Conservation (phyloP, 2,113 vertebrate species). For the Odontophorus gujanensis region DNA sequence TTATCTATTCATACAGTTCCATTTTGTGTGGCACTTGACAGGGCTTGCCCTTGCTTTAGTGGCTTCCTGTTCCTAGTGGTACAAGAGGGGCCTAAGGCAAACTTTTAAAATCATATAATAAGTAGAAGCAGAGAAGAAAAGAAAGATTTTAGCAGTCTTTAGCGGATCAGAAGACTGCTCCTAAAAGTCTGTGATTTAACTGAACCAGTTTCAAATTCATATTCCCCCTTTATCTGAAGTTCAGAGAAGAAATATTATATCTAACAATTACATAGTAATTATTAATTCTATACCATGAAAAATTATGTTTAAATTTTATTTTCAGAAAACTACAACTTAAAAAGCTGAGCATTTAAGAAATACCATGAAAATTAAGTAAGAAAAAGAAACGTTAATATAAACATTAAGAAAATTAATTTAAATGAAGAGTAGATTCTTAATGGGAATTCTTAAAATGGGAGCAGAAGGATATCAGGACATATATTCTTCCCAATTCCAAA, state of each 20-base stretch:
- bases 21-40: constrained; percentile 39
- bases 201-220: neutral
- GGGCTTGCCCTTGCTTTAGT: constrained; percentile 4
- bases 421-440: neutral
- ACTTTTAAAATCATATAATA: neutral
- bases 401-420: neutral
- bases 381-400: neutral
- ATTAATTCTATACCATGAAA: neutral
- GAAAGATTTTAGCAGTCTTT: neutral
- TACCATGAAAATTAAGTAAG: neutral
- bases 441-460: neutral
- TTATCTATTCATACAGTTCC: constrained; percentile 13
- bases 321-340: neutral
- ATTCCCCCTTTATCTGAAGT: neutral
- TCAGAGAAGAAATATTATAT: neutral
- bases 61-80: neutral
- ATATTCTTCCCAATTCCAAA: neutral
- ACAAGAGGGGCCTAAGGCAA: constrained; percentile 13
- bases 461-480: neutral
- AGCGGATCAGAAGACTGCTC: neutral
- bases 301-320: neutral
- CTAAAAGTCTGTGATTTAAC: neutral
- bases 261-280: neutral
- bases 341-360: neutral
- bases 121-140: neutral